These are phyloP conservation scores for Leptinotarsa undecemlineata DNA, from an alignment of 1,140 invertebrate species.

Conservation along the genomic window DNA sequence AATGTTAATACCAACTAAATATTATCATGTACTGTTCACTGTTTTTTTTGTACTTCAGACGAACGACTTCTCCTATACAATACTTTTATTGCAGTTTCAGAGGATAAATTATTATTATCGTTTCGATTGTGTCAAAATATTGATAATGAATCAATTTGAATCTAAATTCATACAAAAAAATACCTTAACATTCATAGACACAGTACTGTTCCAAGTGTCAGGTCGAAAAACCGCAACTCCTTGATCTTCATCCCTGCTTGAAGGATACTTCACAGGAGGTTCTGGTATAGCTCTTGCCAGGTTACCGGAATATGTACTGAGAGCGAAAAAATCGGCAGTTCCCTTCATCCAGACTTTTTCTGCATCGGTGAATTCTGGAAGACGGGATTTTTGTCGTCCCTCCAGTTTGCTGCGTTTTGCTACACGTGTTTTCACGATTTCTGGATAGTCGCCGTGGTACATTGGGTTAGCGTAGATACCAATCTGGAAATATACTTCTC, in stretches of 20 bases:
- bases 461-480: slow-evolving; percentile 61
- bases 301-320: slow-evolving; percentile 44
- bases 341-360: slow-evolving; percentile 19
- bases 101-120: too few species aligned
- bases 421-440: slow-evolving; percentile 21
- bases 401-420: slow-evolving; percentile 19
- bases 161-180: too few species aligned
- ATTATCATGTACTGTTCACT: too few species aligned
- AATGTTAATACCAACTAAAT: too few species aligned
- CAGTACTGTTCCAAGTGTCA: background rate
- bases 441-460: slow-evolving; percentile 19
- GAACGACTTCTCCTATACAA: too few species aligned
- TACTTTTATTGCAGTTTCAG: too few species aligned
- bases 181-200: too few species aligned
- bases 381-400: slow-evolving; percentile 19
- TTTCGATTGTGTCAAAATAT: too few species aligned
- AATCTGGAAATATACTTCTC: background rate
- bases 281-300: background rate
- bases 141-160: too few species aligned
- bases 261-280: background rate
- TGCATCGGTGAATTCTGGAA: slow-evolving; percentile 27
- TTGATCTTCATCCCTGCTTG: background rate
- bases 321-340: slow-evolving; percentile 24
- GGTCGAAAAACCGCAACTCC: background rate
- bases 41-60: too few species aligned